Conservation (phyloP, 2,888 invertebrate species). For the Eledona agricola region DNA sequence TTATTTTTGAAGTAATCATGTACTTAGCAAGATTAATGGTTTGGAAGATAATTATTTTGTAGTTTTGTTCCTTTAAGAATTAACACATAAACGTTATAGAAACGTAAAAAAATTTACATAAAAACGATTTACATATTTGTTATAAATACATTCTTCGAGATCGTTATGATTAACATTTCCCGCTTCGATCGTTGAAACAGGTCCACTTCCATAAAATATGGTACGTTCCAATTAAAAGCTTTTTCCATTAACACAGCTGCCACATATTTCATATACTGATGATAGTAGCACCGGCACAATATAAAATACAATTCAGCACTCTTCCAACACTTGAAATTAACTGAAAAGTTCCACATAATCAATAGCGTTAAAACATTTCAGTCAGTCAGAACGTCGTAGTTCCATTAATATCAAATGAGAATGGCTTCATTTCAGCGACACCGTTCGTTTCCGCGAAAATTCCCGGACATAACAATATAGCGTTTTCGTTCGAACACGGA, state of each 20-base stretch:
- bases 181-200: conserved; percentile 16
- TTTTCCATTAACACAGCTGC: conserved; percentile 25
- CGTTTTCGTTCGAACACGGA: conserved; percentile 27
- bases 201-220: conserved; percentile 21
- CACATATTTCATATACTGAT: conserved; percentile 23
- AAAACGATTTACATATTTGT: conserved; percentile 15
- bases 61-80: conserved; percentile 45
- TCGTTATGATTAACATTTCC: conserved; percentile 26
- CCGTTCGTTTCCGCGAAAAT: conserved; percentile 23
- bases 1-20: conserved; percentile 58
- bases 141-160: conserved; percentile 22
- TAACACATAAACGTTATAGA: conserved; percentile 25
- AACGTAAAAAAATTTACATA: conserved; percentile 11
- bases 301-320: conserved; percentile 5
- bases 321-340: no score
- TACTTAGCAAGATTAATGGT: conserved; percentile 58
- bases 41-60: conserved; percentile 54
- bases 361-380: background rate
- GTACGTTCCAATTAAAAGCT: conserved; percentile 25
- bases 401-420: conserved; percentile 1
- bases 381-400: background rate
- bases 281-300: conserved; percentile 6
- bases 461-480: conserved; percentile 26
- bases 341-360: no score
- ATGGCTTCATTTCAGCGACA: conserved; percentile 1